Conservation (phyloP, 2,888 invertebrate genomes). For the Drosophila meridiana region DNA sequence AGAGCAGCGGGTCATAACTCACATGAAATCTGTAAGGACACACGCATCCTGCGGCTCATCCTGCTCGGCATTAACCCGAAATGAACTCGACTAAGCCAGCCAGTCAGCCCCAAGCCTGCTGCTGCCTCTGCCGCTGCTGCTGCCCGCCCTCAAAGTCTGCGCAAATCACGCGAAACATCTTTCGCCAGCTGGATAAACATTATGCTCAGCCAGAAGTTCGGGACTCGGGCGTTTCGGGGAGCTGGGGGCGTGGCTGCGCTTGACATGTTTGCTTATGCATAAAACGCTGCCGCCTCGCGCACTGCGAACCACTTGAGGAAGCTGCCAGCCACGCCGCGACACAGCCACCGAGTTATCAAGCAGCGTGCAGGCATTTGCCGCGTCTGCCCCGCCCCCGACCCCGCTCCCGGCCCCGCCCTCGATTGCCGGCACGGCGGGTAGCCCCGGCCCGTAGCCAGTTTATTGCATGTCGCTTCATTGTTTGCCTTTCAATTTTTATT, state of each 20-base stretch:
- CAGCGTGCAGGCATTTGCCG: conserved; percentile 51
- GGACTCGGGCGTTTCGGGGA: background rate
- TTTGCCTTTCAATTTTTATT: conserved; percentile 80
- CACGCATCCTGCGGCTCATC: conserved; percentile 69
- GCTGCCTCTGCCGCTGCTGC: background rate
- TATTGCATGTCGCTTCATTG: conserved; percentile 72
- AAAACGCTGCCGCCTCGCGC: conserved; percentile 57
- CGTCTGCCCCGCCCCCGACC: background rate
- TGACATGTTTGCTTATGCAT: conserved; percentile 81
- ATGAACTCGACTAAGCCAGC: conserved; percentile 58
- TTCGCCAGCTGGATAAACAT: conserved; percentile 78
- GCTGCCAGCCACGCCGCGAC: conserved; percentile 48
- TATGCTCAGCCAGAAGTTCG: conserved; percentile 43
- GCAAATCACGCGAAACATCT: conserved; percentile 78
- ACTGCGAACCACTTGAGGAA: conserved; percentile 57
- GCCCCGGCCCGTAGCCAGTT: conserved; percentile 61
- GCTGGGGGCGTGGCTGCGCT: conserved; percentile 53
- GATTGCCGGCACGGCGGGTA: conserved; percentile 23
- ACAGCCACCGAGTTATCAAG: conserved; percentile 68
- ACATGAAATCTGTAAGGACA: conserved; percentile 76
- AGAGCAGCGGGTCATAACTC: conserved; percentile 65
- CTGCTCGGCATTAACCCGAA: conserved; percentile 72
- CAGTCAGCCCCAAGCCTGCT: background rate
- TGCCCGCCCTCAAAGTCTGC: conserved; percentile 24
- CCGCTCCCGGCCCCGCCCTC: no score